phyloP scores from a whole-genome alignment of 2,113 vertebrate species.

The Oreocharis arfaki region DNA sequence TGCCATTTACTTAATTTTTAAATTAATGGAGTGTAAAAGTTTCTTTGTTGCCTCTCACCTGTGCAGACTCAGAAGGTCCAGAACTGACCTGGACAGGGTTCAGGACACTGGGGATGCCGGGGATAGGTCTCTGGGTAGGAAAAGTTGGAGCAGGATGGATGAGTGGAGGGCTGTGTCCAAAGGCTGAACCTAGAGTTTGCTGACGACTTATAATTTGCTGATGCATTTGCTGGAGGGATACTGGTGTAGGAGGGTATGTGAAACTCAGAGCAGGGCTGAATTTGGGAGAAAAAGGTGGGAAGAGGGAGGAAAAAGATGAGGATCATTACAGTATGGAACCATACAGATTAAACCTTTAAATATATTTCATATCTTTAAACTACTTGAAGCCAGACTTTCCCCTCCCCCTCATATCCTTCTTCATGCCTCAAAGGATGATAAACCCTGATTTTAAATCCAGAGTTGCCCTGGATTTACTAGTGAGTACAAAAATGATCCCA shows the following conservation, averaged over 20 bases:
- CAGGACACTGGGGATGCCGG: slow-evolving; percentile 87
- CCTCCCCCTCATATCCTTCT: neutral
- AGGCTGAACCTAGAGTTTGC: slow-evolving; percentile 89
- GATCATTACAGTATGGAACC: neutral
- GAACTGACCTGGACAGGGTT: slow-evolving; percentile 85
- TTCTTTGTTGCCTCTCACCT: slow-evolving; percentile 79
- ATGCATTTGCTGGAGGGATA: slow-evolving; percentile 92
- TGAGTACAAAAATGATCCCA: neutral
- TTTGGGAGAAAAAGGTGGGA: slow-evolving; percentile 1
- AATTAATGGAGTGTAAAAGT: slow-evolving; percentile 57
- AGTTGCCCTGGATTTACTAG: neutral
- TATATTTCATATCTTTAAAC: neutral
- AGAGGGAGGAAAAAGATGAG: neutral
- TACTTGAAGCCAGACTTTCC: neutral
- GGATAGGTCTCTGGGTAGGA: slow-evolving; percentile 89
- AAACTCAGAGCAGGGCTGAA: slow-evolving; percentile 93
- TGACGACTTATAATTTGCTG: slow-evolving; percentile 94
- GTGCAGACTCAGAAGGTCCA: slow-evolving; percentile 85
- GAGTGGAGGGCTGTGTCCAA: slow-evolving; percentile 96
- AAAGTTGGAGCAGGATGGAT: slow-evolving; percentile 94
- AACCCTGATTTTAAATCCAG: neutral
- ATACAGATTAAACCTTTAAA: neutral
- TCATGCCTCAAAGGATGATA: neutral
- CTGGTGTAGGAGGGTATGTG: slow-evolving; percentile 91
- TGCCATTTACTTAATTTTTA: neutral